phyloP scores from a whole-genome alignment of 2,113 vertebrate species.

The Danio rerio region DNA sequence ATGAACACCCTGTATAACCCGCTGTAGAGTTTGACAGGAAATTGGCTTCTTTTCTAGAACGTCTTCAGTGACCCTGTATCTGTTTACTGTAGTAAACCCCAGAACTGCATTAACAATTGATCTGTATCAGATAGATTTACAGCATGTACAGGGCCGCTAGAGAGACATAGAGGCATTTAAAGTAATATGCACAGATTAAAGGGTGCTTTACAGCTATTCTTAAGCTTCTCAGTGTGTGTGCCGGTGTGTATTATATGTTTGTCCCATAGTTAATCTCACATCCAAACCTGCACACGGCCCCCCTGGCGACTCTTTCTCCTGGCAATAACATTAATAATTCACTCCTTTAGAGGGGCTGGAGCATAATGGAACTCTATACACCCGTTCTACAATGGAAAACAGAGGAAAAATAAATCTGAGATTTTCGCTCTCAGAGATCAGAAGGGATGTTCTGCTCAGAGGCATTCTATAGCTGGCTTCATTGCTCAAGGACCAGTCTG shows the following conservation, averaged over 20 bases:
- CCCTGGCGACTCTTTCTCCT: conserved; percentile 49
- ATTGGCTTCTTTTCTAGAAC: conserved; percentile 10
- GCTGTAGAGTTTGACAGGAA: conserved; percentile 40
- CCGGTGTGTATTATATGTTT: conserved; percentile 31
- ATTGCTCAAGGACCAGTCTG: conserved; percentile 36
- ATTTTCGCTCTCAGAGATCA: conserved; percentile 38
- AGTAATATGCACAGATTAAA: conserved; percentile 49
- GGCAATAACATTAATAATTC: conserved; percentile 71
- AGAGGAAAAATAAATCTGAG: conserved; percentile 30
- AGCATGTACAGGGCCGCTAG: neutral
- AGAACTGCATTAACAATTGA: conserved; percentile 19
- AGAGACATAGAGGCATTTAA: conserved; percentile 13
- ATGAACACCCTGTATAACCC: conserved; percentile 12
- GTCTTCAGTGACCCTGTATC: conserved; percentile 6
- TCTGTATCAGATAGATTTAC: conserved; percentile 36
- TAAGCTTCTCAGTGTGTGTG: conserved; percentile 29
- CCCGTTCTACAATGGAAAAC: conserved; percentile 8
- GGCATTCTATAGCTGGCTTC: conserved; percentile 1
- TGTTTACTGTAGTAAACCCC: conserved; percentile 28
- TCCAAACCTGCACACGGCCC: conserved; percentile 28
- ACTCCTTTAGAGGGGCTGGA: conserved; percentile 53
- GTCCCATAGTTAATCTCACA: conserved; percentile 23
- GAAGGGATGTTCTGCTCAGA: neutral
- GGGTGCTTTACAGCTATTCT: conserved; percentile 35
- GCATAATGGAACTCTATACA: conserved; percentile 45